A percentile compares a stretch with the other conserved stretches of the same genome.
Conservation (phyloP, 2,113 vertebrate genomes). For the Saimiri boliviensis region DNA sequence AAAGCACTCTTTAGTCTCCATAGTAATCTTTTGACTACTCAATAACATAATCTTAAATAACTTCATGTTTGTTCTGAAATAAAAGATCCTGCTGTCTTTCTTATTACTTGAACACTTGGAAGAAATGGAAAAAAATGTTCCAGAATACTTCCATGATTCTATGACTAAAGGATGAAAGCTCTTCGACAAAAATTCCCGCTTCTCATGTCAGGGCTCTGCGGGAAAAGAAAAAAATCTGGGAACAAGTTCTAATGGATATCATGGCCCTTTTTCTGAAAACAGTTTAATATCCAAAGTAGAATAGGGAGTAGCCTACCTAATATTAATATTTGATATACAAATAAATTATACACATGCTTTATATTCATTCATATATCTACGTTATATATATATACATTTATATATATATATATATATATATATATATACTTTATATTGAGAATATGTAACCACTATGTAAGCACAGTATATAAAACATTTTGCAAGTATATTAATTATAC, state of each 20-base stretch:
- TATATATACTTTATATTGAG: neutral
- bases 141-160: neutral
- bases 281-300: neutral
- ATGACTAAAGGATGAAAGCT: neutral
- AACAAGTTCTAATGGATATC: neutral
- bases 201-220: neutral
- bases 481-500: neutral
- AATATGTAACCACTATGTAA: neutral
- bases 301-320: neutral
- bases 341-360: neutral
- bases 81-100: slow-evolving; percentile 26
- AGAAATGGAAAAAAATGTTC: neutral
- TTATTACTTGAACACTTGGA: neutral
- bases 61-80: neutral
- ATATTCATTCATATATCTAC: neutral
- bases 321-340: neutral
- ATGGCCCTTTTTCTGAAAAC: neutral
- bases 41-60: neutral
- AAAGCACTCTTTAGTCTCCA: slow-evolving; percentile 32
- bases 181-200: neutral
- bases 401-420: neutral
- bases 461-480: neutral
- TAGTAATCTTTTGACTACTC: neutral
- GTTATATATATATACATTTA: neutral
- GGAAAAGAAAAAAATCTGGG: neutral